phyloP scores from a whole-genome alignment of 2,888 invertebrate genomes.

The Caenorhabditis drosophilae region DNA sequence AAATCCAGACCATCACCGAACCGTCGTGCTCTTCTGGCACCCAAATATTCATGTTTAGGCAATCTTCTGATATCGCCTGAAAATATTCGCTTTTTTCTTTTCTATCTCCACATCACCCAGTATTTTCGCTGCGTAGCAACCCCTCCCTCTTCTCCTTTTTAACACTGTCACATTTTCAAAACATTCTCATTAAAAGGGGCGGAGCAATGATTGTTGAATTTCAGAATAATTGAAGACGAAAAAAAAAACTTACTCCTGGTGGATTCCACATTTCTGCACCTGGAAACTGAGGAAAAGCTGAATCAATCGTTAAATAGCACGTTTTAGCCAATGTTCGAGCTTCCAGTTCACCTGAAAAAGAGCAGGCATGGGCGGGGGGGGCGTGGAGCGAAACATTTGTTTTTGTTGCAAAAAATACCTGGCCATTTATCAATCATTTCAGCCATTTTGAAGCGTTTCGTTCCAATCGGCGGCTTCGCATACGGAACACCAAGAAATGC shows the following conservation, averaged over 20 bases:
- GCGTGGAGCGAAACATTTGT: not conserved
- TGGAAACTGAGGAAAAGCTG: conserved; percentile 66
- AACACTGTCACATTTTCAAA: too few species aligned
- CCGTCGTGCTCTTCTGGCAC: conserved; percentile 75
- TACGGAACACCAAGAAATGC: conserved; percentile 68
- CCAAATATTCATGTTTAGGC: conserved; percentile 91
- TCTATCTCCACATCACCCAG: too few species aligned
- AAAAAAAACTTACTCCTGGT: conserved; percentile 76
- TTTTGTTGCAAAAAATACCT: conserved; percentile 8
- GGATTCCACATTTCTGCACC: conserved; percentile 95
- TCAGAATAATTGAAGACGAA: too few species aligned
- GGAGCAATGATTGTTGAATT: too few species aligned
- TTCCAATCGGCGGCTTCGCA: conserved; percentile 60
- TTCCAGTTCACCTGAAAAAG: conserved; percentile 63
- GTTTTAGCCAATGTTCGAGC: conserved; percentile 56
- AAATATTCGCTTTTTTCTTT: too few species aligned
- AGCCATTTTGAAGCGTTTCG: conserved; percentile 56
- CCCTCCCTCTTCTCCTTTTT: too few species aligned
- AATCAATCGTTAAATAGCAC: conserved; percentile 62
- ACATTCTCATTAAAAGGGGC: too few species aligned
- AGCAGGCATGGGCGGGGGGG: too few species aligned
- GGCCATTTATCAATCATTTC: conserved; percentile 57
- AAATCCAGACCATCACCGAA: conserved; percentile 69
- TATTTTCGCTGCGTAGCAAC: too few species aligned
- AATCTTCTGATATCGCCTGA: conserved; percentile 79